phyloP scores from a whole-genome alignment of 1,140 invertebrate genomes.

The Mycetomoellerius zeteki region DNA sequence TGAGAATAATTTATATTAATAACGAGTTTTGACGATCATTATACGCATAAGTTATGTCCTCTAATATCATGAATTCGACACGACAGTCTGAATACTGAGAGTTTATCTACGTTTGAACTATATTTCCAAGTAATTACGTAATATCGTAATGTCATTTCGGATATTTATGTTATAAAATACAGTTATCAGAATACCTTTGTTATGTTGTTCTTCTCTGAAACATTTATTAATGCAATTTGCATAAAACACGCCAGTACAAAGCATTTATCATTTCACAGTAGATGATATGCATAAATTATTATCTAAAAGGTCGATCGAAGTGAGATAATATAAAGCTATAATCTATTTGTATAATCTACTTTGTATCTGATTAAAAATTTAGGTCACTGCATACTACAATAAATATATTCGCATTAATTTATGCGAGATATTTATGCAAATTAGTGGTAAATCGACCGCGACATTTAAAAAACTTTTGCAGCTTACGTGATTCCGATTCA shows the following conservation, averaged over 20 bases:
- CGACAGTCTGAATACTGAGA: neutral
- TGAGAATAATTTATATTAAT: neutral
- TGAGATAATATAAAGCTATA: neutral
- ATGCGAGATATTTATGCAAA: conserved; percentile 16
- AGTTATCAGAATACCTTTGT: conserved; percentile 11
- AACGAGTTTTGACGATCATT: neutral
- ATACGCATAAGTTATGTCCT: neutral
- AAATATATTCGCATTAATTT: conserved; percentile 25
- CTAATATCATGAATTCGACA: neutral
- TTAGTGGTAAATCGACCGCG: neutral
- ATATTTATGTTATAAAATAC: neutral
- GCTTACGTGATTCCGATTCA: conserved; percentile 8
- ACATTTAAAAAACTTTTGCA: neutral
- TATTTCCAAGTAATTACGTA: conserved; percentile 26
- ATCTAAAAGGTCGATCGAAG: conserved; percentile 28
- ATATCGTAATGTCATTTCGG: conserved; percentile 20
- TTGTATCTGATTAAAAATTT: conserved; percentile 46
- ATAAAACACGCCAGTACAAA: conserved; percentile 4
- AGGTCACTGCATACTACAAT: neutral
- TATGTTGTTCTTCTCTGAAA: neutral
- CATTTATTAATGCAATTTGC: conserved; percentile 24
- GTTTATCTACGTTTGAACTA: conserved; percentile 27
- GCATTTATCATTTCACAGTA: conserved; percentile 26
- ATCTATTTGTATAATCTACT: neutral
- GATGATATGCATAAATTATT: conserved; percentile 21